Conservation (phyloP, 2,888 invertebrate genomes). For the Sisyra terminalis region DNA sequence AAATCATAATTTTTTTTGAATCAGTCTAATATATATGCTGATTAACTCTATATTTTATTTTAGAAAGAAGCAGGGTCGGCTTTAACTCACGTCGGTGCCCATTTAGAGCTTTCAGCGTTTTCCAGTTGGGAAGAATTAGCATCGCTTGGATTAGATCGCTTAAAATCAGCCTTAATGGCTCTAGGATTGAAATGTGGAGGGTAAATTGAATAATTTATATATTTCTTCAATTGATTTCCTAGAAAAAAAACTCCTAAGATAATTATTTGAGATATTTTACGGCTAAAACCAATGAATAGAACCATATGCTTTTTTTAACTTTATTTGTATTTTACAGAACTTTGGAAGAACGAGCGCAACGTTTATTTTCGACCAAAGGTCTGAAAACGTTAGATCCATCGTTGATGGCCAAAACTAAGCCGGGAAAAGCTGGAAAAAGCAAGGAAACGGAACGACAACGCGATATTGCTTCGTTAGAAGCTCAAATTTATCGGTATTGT, state of each 20-base stretch:
- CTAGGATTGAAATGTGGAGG: constrained; percentile 96
- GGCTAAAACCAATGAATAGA: too few relatives aligned
- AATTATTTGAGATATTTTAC: too few relatives aligned
- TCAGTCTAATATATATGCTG: too few relatives aligned
- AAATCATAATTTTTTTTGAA: too few relatives aligned
- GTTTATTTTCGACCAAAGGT: constrained; percentile 92
- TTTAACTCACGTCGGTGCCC: constrained; percentile 85
- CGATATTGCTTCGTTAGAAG: constrained; percentile 77
- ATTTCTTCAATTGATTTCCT: too few relatives aligned
- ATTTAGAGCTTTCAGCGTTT: constrained; percentile 95
- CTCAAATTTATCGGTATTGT: constrained; percentile 75
- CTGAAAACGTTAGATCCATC: constrained; percentile 83
- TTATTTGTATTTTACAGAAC: constrained; percentile 45
- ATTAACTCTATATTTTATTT: constrained; percentile 16
- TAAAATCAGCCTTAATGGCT: constrained; percentile 95
- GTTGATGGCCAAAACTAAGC: constrained; percentile 79
- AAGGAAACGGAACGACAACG: constrained; percentile 56
- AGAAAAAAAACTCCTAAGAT: too few relatives aligned
- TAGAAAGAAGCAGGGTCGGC: constrained; percentile 89
- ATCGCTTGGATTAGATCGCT: constrained; percentile 86
- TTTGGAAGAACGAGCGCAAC: constrained; percentile 89
- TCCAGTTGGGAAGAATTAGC: constrained; percentile 95
- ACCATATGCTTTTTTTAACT: too few relatives aligned
- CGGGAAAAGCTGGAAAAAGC: constrained; percentile 44
- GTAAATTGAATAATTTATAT: constrained; percentile 20